A percentile compares a stretch with the other conserved stretches of the same genome.
These are phyloP conservation scores for Tychaedon coryphoeus DNA, from an alignment of 2,113 vertebrate species.

Conservation along the genomic window DNA sequence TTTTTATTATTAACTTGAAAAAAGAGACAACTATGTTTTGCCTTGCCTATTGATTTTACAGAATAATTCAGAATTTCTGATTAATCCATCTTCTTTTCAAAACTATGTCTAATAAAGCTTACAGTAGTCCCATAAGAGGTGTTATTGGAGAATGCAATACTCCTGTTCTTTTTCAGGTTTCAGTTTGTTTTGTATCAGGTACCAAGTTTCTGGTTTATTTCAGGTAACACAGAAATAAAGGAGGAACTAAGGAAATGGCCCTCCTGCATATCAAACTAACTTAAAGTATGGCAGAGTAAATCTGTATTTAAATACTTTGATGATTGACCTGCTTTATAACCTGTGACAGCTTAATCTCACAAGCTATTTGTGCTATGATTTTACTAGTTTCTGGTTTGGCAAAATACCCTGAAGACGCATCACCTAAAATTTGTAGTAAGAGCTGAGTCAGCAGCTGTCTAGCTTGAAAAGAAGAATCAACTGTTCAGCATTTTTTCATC, in stretches of 20 bases:
- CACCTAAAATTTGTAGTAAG: not conserved
- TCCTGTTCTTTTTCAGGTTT: not conserved
- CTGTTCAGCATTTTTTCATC: not conserved
- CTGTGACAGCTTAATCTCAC: not conserved
- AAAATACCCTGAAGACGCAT: not conserved
- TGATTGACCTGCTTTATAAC: not conserved
- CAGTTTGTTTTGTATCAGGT: not conserved
- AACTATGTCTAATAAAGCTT: not conserved
- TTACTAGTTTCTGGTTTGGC: not conserved
- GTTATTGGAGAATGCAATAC: not conserved
- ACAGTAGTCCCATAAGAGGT: not conserved
- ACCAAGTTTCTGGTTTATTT: not conserved
- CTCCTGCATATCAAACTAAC: not conserved
- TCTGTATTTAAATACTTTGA: not conserved
- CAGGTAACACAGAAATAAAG: not conserved
- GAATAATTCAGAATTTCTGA: not conserved
- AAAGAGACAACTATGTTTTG: not conserved
- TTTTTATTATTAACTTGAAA: not conserved
- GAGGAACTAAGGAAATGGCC: not conserved
- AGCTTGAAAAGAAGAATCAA: not conserved
- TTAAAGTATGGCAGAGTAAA: not conserved
- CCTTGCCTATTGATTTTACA: not conserved
- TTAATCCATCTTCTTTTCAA: not conserved
- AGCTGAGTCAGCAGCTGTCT: not conserved
- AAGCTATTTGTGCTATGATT: not conserved